These are phyloP conservation scores for Nasonia giraulti DNA, from an alignment of 1,140 invertebrate species.

Conservation along the genomic window DNA sequence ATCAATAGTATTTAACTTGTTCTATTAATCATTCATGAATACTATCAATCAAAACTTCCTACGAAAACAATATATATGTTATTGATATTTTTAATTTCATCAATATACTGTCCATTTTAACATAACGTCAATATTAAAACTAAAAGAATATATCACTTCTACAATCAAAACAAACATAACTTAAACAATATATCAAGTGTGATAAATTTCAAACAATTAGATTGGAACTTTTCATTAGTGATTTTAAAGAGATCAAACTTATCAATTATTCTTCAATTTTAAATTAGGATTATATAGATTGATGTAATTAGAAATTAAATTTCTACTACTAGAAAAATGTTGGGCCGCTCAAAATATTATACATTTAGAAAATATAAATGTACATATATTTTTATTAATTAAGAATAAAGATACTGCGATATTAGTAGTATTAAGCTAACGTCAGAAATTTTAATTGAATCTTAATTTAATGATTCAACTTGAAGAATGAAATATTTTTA, in stretches of 20 bases:
- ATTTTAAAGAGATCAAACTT: neutral
- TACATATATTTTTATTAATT: conserved; percentile 16
- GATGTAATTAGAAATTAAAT: conserved; percentile 19
- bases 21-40: neutral
- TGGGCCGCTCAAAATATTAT: neutral
- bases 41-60: neutral
- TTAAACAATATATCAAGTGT: neutral
- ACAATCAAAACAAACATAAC: neutral
- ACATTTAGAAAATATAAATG: neutral
- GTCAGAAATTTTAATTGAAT: neutral
- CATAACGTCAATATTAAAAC: neutral
- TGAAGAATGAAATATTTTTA: neutral
- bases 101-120: neutral
- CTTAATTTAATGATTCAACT: neutral
- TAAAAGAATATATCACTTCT: neutral
- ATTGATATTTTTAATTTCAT: neutral
- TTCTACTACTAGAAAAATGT: conserved; percentile 26
- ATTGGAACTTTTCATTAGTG: neutral
- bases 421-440: neutral
- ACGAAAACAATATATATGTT: neutral
- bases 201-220: neutral
- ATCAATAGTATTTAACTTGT: neutral
- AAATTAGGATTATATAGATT: neutral
- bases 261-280: neutral
- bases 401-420: neutral